phyloP scores from a whole-genome alignment of 2,797 vertebrate species.

The Poeciliopsis turneri region DNA sequence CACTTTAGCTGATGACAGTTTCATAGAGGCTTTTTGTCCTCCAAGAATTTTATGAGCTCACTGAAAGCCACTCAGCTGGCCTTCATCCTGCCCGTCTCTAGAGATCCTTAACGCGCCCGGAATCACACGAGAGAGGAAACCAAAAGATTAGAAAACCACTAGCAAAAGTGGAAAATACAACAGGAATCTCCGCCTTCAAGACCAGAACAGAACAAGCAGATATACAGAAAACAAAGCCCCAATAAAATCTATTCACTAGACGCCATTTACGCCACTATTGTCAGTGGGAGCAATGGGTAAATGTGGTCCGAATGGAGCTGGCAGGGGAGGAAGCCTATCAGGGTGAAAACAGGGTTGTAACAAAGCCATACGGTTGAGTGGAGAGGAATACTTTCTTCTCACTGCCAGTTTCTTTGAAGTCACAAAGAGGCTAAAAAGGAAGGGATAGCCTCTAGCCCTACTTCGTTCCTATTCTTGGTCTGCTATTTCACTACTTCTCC shows the following conservation, averaged over 20 bases:
- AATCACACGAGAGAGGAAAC: constrained; percentile 2
- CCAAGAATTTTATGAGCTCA: constrained; percentile 24
- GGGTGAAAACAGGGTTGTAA: constrained; percentile 35
- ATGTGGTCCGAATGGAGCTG: constrained; percentile 34
- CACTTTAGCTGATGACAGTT: background rate
- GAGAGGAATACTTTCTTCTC: constrained; percentile 66
- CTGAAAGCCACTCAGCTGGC: constrained; percentile 24
- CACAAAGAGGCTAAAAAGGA: constrained; percentile 45
- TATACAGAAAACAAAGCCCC: background rate
- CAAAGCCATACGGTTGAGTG: constrained; percentile 55
- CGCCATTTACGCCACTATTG: constrained; percentile 38
- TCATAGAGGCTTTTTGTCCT: constrained; percentile 25
- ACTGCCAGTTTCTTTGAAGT: constrained; percentile 74
- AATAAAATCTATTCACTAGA: constrained; percentile 20
- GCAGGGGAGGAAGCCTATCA: constrained; percentile 21
- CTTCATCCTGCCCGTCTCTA: constrained; percentile 26
- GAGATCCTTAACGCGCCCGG: constrained; percentile 6
- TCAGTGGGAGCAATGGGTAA: constrained; percentile 23
- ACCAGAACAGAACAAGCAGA: constrained; percentile 8
- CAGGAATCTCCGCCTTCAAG: background rate
- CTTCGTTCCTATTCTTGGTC: constrained; percentile 9
- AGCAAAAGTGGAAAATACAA: constrained; percentile 3
- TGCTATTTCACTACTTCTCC: constrained; percentile 16
- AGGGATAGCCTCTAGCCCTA: constrained; percentile 15
- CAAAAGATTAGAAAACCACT: background rate